These are phyloP conservation scores for Mamestra brassicae DNA, from an alignment of 2,888 invertebrate species.

Conservation along the genomic window DNA sequence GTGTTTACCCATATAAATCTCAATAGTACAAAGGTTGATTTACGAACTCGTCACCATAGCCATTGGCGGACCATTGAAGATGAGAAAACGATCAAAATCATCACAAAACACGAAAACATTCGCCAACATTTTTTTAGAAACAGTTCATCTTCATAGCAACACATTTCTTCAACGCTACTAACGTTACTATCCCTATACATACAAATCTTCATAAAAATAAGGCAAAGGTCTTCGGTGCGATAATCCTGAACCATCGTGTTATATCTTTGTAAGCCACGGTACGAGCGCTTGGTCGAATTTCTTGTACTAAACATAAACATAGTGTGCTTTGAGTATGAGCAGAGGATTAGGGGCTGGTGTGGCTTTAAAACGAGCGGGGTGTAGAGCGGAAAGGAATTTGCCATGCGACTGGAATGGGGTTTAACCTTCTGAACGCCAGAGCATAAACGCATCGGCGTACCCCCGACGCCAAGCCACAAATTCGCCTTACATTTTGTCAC, in stretches of 20 bases:
- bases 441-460: too few relatives aligned
- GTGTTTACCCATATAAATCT: background rate
- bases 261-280: slow-evolving; percentile 62
- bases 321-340: slow-evolving; percentile 63
- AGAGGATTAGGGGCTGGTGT: slow-evolving; percentile 61
- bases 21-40: background rate
- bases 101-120: background rate
- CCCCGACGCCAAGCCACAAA: too few relatives aligned
- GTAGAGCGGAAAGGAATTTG: background rate
- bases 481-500: too few relatives aligned
- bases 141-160: slow-evolving; percentile 1
- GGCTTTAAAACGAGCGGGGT: slow-evolving; percentile 49
- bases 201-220: slow-evolving; percentile 61
- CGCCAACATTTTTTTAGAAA: too few relatives aligned
- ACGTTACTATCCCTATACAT: slow-evolving; percentile 11
- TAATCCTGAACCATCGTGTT: slow-evolving; percentile 62
- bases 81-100: background rate
- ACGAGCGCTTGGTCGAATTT: slow-evolving; percentile 62
- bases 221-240: slow-evolving; percentile 47
- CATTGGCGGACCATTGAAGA: background rate
- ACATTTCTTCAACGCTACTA: background rate
- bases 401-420: too few relatives aligned
- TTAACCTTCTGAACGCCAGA: too few relatives aligned
- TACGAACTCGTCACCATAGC: background rate
- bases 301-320: slow-evolving; percentile 67